Evolutionary conservation across 2,113 vertebrate genomes (phyloP).

Genomic region (Halcyon malimbica): DNA sequence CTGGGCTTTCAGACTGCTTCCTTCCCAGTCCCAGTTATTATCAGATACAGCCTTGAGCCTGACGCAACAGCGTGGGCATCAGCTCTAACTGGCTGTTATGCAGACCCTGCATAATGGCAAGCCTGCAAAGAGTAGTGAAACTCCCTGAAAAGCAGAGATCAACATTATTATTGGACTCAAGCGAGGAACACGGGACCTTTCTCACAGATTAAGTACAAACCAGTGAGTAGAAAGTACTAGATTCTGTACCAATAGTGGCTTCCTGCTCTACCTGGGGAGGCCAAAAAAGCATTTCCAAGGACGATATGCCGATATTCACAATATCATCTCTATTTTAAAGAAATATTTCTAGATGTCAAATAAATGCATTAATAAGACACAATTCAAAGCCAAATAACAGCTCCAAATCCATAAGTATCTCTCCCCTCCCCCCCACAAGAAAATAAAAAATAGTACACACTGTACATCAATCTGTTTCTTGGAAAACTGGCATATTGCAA

Average conservation of each 20-base stretch:
- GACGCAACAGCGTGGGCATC: not conserved
- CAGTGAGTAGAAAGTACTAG: not conserved
- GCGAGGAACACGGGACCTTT: not conserved
- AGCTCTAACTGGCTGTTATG: not conserved
- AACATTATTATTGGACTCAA: not conserved
- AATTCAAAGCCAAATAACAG: slow-evolving; percentile 1
- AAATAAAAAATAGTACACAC: slow-evolving; percentile 42
- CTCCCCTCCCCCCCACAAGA: slow-evolving; percentile 2
- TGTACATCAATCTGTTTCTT: slow-evolving; percentile 53
- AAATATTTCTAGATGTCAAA: not conserved
- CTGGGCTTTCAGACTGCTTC: not conserved
- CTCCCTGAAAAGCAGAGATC: not conserved
- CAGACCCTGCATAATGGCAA: not conserved
- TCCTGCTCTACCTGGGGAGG: not conserved
- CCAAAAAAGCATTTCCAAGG: not conserved
- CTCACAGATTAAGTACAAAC: not conserved
- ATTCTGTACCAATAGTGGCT: not conserved
- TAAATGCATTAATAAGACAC: slow-evolving; percentile 5
- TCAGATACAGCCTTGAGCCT: accelerated
- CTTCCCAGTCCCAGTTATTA: not conserved
- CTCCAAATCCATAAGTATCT: not conserved
- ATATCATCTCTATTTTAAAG: not conserved
- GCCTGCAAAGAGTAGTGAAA: not conserved
- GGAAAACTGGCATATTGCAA: slow-evolving; percentile 60
- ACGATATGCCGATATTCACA: not conserved